Evolutionary conservation across 2,888 invertebrate species (phyloP).

Genomic region (Zaprionus lineosus): DNA sequence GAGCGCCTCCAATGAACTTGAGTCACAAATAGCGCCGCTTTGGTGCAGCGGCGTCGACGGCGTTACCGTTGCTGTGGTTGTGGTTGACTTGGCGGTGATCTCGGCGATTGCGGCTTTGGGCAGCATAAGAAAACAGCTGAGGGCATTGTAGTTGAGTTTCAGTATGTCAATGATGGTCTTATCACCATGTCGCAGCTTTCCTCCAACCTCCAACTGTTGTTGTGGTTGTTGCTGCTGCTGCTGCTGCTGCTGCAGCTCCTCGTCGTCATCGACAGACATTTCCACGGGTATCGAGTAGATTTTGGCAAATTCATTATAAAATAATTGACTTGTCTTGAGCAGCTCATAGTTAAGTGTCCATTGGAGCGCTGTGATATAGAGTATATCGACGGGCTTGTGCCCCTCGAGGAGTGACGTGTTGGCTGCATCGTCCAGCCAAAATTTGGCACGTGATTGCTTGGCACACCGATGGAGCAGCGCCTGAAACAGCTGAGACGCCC

Average conservation of each 20-base stretch:
- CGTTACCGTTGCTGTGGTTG: conserved; percentile 1
- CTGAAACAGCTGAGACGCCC: conserved; percentile 73
- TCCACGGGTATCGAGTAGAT: conserved; percentile 75
- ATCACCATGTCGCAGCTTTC: conserved; percentile 67
- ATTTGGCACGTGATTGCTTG: conserved; percentile 32
- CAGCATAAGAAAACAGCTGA: conserved; percentile 79
- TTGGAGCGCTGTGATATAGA: conserved; percentile 78
- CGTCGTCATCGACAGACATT: conserved; percentile 52
- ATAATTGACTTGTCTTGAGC: conserved; percentile 78
- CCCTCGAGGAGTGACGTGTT: conserved; percentile 31
- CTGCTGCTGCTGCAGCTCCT: conserved; percentile 3
- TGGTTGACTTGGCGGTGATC: conserved; percentile 25
- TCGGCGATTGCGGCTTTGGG: conserved; percentile 66
- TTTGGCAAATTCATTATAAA: conserved; percentile 78
- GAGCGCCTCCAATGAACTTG: conserved; percentile 74
- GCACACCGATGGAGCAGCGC: conserved; percentile 56
- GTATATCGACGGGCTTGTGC: conserved; percentile 72
- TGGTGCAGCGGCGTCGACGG: not conserved
- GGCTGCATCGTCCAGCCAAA: conserved; percentile 60
- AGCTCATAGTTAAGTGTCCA: conserved; percentile 82
- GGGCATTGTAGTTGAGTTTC: conserved; percentile 76
- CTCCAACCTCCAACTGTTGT: not conserved
- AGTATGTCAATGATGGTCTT: conserved; percentile 79
- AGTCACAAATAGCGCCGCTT: conserved; percentile 52
- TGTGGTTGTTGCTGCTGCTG: conserved; percentile 5